A percentile compares a stretch with the other conserved stretches of the same genome.
These are phyloP conservation scores for Scelioninae gen. 1 DNA, from an alignment of 2,888 invertebrate species.

Conservation along the genomic window DNA sequence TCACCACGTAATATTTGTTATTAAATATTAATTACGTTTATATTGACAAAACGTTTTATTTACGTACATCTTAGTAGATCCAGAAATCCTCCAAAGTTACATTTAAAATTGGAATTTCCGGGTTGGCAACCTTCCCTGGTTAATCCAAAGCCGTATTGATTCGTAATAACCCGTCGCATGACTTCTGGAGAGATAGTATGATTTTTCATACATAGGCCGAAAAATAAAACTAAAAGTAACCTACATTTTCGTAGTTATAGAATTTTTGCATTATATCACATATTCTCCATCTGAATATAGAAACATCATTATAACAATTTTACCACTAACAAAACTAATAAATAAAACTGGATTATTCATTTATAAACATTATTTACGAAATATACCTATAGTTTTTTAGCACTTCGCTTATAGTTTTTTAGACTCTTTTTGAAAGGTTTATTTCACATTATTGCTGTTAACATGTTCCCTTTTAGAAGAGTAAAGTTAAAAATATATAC, in stretches of 20 bases:
- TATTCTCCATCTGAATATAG: too few species aligned
- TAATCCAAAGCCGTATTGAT: conserved; percentile 49
- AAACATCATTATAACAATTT: too few species aligned
- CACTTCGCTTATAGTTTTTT: too few species aligned
- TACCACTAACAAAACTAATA: too few species aligned
- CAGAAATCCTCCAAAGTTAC: conserved; percentile 36
- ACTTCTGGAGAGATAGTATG: conserved; percentile 29
- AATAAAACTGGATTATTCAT: too few species aligned
- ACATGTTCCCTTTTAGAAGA: too few species aligned
- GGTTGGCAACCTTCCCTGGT: conserved; percentile 45
- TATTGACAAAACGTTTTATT: conserved; percentile 24
- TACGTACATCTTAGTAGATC: conserved; percentile 9
- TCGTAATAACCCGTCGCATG: conserved; percentile 30
- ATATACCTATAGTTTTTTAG: too few species aligned
- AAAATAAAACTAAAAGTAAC: conserved; percentile 12
- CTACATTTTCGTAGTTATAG: conserved; percentile 15
- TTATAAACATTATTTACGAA: too few species aligned
- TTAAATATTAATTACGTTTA: conserved; percentile 7
- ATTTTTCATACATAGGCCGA: conserved; percentile 32
- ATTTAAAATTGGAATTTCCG: conserved; percentile 42
- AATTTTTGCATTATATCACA: neutral
- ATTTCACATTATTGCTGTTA: too few species aligned
- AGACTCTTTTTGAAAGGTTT: too few species aligned
- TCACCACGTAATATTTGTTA: too few species aligned
- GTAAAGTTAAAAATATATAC: neutral